phyloP scores from a whole-genome alignment of 1,140 invertebrate genomes.

The Bombyx mori region DNA sequence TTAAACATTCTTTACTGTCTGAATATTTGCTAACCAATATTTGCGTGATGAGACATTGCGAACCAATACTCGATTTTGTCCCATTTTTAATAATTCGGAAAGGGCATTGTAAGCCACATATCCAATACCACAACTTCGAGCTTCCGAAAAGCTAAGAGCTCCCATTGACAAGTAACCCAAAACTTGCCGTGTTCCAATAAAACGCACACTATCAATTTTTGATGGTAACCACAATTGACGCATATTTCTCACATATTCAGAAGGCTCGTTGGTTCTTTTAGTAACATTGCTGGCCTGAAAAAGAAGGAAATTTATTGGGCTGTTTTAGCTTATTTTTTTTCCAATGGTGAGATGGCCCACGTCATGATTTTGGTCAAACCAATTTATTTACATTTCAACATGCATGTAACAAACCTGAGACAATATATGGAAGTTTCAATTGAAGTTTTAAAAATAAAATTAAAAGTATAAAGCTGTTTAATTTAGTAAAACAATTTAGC shows the following conservation, averaged over 20 bases:
- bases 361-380: too few relatives aligned
- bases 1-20: conserved; percentile 31
- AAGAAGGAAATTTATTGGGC: too few relatives aligned
- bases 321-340: too few relatives aligned
- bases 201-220: conserved; percentile 70
- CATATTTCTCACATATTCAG: conserved; percentile 75
- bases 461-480: too few relatives aligned
- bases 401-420: too few relatives aligned
- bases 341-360: too few relatives aligned
- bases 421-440: too few relatives aligned
- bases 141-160: conserved; percentile 78
- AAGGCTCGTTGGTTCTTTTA: conserved; percentile 21
- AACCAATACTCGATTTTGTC: conserved; percentile 38
- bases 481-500: too few relatives aligned
- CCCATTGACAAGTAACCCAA: conserved; percentile 82
- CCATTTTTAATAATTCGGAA: conserved; percentile 48
- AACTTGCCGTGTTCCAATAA: conserved; percentile 75
- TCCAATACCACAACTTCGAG: conserved; percentile 76
- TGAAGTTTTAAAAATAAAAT: too few relatives aligned
- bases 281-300: too few relatives aligned
- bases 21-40: conserved; percentile 45
- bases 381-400: too few relatives aligned
- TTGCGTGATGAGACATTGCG: conserved; percentile 46
- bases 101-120: conserved; percentile 76
- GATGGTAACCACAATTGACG: conserved; percentile 78